These are phyloP conservation scores for Stramonita haemastoma DNA, from an alignment of 2,888 invertebrate genomes.

Conservation along the genomic window DNA sequence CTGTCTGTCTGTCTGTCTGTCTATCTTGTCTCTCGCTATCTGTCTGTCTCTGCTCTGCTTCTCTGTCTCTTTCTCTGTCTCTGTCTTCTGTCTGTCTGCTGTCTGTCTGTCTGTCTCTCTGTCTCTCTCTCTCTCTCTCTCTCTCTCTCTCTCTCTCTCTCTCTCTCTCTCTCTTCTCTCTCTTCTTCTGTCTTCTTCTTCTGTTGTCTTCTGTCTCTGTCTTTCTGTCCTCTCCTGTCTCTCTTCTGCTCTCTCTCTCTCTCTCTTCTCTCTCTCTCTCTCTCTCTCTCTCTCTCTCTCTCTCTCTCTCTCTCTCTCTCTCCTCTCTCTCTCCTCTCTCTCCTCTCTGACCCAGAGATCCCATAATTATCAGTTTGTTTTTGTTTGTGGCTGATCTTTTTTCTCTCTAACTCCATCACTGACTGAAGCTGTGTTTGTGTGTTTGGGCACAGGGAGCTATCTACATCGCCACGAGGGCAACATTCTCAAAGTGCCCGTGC, in stretches of 20 bases:
- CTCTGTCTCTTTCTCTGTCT: background rate
- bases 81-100: background rate
- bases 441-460: slow-evolving; percentile 83
- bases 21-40: background rate
- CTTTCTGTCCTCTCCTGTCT: too few species aligned
- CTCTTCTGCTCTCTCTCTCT: too few species aligned
- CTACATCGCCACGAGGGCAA: slow-evolving; percentile 86
- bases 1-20: background rate
- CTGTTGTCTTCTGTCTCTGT: background rate
- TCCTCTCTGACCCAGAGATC: too few species aligned
- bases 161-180: background rate
- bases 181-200: slow-evolving; percentile 39
- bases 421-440: background rate
- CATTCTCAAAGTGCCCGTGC: slow-evolving; percentile 86
- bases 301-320: too few species aligned
- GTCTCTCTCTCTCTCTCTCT: background rate
- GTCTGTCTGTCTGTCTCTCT: slow-evolving; percentile 9
- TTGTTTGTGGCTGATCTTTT: too few species aligned
- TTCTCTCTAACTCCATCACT: background rate
- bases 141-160: background rate
- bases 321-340: too few species aligned
- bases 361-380: too few species aligned
- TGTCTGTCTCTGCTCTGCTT: too few species aligned
- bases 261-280: too few species aligned
- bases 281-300: too few species aligned